A percentile compares a stretch with the other conserved stretches of the same genome.
Evolutionary conservation across 2,113 vertebrate species (phyloP).

Genomic region (Ochotona princeps): DNA sequence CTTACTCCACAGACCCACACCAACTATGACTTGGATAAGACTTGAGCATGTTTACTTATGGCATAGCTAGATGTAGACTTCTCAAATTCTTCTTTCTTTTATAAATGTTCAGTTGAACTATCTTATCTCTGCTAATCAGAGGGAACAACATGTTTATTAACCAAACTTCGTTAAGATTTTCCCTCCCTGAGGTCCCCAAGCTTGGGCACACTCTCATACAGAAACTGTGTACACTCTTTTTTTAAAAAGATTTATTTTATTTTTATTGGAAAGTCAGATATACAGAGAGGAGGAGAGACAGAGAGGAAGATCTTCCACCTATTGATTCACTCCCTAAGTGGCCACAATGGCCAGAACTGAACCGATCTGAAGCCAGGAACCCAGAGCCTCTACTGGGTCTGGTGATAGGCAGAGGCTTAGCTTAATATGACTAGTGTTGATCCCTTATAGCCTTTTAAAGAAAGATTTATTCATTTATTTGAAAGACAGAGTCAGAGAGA

Average conservation of each 20-base stretch:
- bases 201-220: not conserved
- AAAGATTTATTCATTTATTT: too few relatives aligned
- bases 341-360: too few relatives aligned
- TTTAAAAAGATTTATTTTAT: not conserved
- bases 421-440: too few relatives aligned
- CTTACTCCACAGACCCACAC: not conserved
- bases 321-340: too few relatives aligned
- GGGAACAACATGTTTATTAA: not conserved
- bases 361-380: too few relatives aligned
- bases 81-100: not conserved
- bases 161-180: conserved; percentile 22
- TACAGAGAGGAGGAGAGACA: too few relatives aligned
- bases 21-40: not conserved
- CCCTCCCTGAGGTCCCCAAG: not conserved
- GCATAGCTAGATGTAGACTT: not conserved
- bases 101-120: not conserved
- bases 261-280: too few relatives aligned
- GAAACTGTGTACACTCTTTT: not conserved
- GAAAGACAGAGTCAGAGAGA: too few relatives aligned
- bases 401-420: too few relatives aligned
- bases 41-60: not conserved
- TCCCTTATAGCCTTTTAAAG: too few relatives aligned
- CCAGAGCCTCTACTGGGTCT: too few relatives aligned
- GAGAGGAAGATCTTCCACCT: too few relatives aligned
- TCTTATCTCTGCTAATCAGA: not conserved